phyloP scores from a whole-genome alignment of 2,113 vertebrate genomes.

The Podilymbus podiceps region DNA sequence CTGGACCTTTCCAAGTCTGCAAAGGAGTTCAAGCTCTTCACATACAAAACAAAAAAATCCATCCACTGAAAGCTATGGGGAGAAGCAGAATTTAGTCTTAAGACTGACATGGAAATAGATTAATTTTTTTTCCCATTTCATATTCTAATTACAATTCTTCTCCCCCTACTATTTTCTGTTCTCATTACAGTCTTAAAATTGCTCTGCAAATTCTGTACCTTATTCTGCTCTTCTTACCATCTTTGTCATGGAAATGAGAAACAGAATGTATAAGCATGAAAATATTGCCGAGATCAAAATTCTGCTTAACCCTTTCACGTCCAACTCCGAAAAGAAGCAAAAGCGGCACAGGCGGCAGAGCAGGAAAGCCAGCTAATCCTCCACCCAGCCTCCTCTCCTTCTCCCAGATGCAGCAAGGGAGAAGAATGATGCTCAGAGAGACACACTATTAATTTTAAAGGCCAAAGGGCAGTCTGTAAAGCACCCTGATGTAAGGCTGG shows the following conservation, averaged over 20 bases:
- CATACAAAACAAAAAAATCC: not conserved
- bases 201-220: conserved; percentile 76
- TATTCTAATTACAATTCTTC: conserved; percentile 82
- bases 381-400: not conserved
- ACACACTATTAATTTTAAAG: not conserved
- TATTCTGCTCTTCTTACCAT: conserved; percentile 78
- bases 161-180: conserved; percentile 74
- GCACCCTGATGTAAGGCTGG: not conserved
- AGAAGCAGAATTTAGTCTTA: conserved; percentile 70
- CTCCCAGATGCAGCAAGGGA: not conserved
- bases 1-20: conserved; percentile 36
- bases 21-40: conserved; percentile 25
- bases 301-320: conserved; percentile 72
- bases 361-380: not conserved
- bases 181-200: conserved; percentile 82
- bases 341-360: not conserved
- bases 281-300: conserved; percentile 70
- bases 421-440: not conserved
- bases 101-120: conserved; percentile 77
- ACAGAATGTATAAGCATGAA: conserved; percentile 77
- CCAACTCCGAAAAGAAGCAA: rapidly evolving
- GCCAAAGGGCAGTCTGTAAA: not conserved
- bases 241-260: conserved; percentile 85
- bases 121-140: conserved; percentile 77
- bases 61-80: conserved; percentile 3